Conservation (phyloP, 2,888 invertebrate genomes). For the Tromatobia lineatoria region DNA sequence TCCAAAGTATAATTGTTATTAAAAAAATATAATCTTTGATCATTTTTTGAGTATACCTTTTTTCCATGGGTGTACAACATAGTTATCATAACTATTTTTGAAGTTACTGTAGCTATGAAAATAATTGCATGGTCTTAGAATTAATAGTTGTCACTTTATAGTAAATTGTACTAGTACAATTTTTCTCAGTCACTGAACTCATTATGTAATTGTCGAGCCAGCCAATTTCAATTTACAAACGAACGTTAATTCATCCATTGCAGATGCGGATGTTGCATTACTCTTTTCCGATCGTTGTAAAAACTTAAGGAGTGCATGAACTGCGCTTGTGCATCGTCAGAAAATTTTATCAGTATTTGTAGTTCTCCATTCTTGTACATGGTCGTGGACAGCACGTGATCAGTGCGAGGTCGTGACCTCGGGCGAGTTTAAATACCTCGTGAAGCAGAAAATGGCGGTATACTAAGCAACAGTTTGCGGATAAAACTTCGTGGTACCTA, state of each 20-base stretch:
- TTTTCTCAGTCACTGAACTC: not conserved
- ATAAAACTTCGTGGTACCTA: not conserved
- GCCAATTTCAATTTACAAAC: not conserved
- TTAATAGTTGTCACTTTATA: no score
- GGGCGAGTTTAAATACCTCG: slow-evolving; percentile 53
- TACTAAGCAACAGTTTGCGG: not conserved
- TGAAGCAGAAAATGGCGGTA: not conserved
- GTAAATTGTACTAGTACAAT: no score
- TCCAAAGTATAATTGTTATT: no score
- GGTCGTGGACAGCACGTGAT: slow-evolving; percentile 32
- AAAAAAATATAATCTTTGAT: no score
- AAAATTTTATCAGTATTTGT: slow-evolving; percentile 23
- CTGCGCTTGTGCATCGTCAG: not conserved
- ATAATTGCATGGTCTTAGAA: no score
- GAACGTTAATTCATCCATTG: not conserved
- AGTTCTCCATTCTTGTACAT: slow-evolving; percentile 7
- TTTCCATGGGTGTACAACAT: no score
- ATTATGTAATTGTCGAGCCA: not conserved
- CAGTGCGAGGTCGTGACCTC: slow-evolving; percentile 36
- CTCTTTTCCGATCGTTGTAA: not conserved
- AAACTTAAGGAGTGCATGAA: not conserved
- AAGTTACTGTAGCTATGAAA: no score
- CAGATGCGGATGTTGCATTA: not conserved
- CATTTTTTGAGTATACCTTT: no score
- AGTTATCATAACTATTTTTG: no score